Conservation (phyloP, 2,888 invertebrate genomes). For the Drosophila infuscata region DNA sequence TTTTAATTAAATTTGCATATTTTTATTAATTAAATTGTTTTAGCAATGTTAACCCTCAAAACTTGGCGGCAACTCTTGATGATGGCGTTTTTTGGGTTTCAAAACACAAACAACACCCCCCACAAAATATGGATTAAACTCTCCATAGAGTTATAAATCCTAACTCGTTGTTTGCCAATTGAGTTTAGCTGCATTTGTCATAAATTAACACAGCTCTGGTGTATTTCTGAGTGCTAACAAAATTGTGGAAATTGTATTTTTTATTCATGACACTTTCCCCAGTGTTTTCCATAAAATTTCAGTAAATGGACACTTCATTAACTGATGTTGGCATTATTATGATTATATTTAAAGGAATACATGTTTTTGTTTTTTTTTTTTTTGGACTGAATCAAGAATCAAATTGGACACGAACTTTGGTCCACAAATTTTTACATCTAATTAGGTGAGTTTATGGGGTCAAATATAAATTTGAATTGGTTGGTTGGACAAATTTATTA, state of each 20-base stretch:
- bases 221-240: slow-evolving; percentile 23
- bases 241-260: slow-evolving; percentile 44
- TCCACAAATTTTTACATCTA: slow-evolving; percentile 52
- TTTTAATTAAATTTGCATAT: slow-evolving; percentile 80
- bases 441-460: slow-evolving; percentile 49
- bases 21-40: slow-evolving; percentile 79
- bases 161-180: slow-evolving; percentile 11
- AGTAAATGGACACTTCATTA: slow-evolving; percentile 19
- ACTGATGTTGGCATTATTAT: slow-evolving; percentile 49
- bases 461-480: slow-evolving; percentile 20
- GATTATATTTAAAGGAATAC: slow-evolving; percentile 14
- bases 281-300: slow-evolving; percentile 22
- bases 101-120: slow-evolving; percentile 14
- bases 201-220: slow-evolving; percentile 60
- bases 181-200: slow-evolving; percentile 30
- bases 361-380: background rate
- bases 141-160: slow-evolving; percentile 35
- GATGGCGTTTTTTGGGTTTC: slow-evolving; percentile 28
- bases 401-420: slow-evolving; percentile 63
- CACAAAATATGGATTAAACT: slow-evolving; percentile 34
- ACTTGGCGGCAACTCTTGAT: slow-evolving; percentile 23
- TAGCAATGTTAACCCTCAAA: slow-evolving; percentile 56
- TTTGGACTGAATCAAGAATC: background rate
- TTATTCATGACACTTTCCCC: slow-evolving; percentile 39
- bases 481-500: background rate